Evolutionary conservation across 2,113 vertebrate species (phyloP), one percentile per base, ranked within the genome.

Genomic region (Tachysurus fulvidraco): DNA sequence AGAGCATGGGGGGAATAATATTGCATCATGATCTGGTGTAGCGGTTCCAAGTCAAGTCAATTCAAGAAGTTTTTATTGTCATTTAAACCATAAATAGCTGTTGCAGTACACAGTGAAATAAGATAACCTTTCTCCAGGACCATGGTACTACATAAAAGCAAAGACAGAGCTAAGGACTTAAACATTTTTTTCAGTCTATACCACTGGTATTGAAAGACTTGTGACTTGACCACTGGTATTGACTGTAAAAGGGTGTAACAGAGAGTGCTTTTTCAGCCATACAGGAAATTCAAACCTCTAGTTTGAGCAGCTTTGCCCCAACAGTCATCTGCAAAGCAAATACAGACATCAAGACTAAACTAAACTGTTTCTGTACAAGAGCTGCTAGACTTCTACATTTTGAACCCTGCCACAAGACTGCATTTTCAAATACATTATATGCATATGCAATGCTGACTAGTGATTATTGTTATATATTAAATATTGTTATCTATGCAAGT

Each of bases 311-410:
- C 44, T 52, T n/a, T 76, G 44, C n/a, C 23, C 4, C 44, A 74
- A 74, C 23, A 74, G 23, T 74, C 71, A 74, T 74, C 44, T 76
- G 44, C 23, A 50, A 50, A 76, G 44, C 73, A 76, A 12, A 76
- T 12, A 1, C 46, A 76, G 44, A n/a, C 44, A 13, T 74, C 19
- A 23, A 50, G 10, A 74, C 50, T 54, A n/a, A 52, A 77, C 23
- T 36, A 36, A 36, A 36, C 36, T 28, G 46, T 52, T 54, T 28
- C 50, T 77, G 46, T 52, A 25, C 74, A 28, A 17, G 50, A 54
- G 14, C 25, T 54, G 25, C 54, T 6, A 55, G 6, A 50, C 50
- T 55, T n/a, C 50, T 55, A 17, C 2, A 12, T 50, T 14, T 8
- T 76, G 17, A 17, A 36, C 14, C 3, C 8, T n/a, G 10, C 62